Percentiles rank a stretch among this genome's conserved stretches.
Conservation (phyloP, 1,140 invertebrate species). For the Trypoxylus dichotomus region DNA sequence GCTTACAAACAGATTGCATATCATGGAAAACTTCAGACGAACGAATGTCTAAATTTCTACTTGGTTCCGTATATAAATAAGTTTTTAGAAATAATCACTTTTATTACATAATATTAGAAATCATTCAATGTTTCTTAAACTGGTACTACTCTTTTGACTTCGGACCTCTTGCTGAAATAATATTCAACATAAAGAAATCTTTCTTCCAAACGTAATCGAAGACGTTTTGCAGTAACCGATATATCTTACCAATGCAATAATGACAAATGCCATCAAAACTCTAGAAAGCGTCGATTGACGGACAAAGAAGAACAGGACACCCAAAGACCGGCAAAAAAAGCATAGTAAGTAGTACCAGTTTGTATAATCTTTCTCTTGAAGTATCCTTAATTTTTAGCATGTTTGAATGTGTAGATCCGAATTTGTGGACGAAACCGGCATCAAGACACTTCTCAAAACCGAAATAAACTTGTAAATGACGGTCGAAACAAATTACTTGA, state of each 20-base stretch:
- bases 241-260: not conserved
- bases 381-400: too few species aligned
- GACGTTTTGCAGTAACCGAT: not conserved
- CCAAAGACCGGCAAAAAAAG: not conserved
- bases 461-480: too few species aligned
- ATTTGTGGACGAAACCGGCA: too few species aligned
- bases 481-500: too few species aligned
- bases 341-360: too few species aligned
- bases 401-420: too few species aligned
- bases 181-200: not conserved
- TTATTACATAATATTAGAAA: not conserved
- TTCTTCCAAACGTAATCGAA: not conserved
- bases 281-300: not conserved
- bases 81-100: not conserved
- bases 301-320: not conserved
- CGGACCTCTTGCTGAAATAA: not conserved
- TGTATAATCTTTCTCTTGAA: too few species aligned
- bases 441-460: too few species aligned
- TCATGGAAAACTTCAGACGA: too few species aligned
- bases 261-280: not conserved
- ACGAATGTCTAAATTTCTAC: too few species aligned
- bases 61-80: not conserved
- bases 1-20: too few species aligned
- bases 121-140: not conserved
- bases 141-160: not conserved